These are phyloP conservation scores for Platichthys flesus DNA, from an alignment of 2,113 vertebrate genomes.

Conservation along the genomic window DNA sequence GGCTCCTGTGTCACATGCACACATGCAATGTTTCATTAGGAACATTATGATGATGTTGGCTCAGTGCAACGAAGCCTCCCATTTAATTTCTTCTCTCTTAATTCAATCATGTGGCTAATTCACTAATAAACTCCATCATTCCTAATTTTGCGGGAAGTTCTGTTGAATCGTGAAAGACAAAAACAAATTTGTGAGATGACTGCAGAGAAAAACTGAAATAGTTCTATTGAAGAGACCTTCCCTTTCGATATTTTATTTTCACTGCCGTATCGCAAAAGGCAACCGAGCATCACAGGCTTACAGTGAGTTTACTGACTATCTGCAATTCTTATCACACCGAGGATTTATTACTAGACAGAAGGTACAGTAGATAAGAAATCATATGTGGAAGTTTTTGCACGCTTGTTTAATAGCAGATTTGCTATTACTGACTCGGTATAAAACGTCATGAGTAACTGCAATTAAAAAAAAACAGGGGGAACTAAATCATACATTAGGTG, in stretches of 20 bases:
- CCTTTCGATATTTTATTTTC: conserved; percentile 14
- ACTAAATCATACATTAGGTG: background rate
- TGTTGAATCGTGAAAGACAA: background rate
- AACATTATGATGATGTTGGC: conserved; percentile 22
- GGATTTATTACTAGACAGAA: conserved; percentile 34
- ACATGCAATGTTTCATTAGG: conserved; percentile 27
- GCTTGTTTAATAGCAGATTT: background rate
- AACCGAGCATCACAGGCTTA: conserved; percentile 29
- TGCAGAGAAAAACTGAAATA: background rate
- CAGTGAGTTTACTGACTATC: conserved; percentile 29
- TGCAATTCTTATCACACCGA: conserved; percentile 23
- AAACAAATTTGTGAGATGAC: background rate
- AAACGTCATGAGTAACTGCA: background rate
- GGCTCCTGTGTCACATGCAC: conserved; percentile 8
- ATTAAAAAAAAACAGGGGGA: background rate
- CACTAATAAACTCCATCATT: conserved; percentile 15
- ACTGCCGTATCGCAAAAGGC: conserved; percentile 19
- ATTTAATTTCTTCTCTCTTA: conserved; percentile 27
- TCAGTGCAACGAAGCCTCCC: conserved; percentile 7
- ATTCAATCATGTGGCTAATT: conserved; percentile 41
- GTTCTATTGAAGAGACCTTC: background rate
- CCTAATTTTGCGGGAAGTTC: conserved; percentile 31
- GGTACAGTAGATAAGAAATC: conserved; percentile 32
- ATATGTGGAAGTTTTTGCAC: background rate
- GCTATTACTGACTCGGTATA: background rate